These are phyloP conservation scores for Ptychadena robeensis DNA, from an alignment of 2,797 vertebrate species.

Conservation along the genomic window DNA sequence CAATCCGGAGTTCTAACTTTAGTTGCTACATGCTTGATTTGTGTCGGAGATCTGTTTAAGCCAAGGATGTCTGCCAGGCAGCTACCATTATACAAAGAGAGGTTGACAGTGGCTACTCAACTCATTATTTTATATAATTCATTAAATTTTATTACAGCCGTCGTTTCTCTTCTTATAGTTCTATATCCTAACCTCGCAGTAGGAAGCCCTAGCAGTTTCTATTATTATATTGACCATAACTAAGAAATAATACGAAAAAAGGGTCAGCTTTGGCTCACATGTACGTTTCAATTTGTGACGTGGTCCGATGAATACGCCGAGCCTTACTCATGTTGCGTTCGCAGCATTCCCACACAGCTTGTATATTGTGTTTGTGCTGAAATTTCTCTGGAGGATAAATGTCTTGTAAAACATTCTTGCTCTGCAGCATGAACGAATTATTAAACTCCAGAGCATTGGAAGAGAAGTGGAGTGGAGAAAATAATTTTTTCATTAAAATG, in stretches of 20 bases:
- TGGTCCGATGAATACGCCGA: constrained; percentile 65
- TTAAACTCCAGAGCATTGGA: constrained; percentile 78
- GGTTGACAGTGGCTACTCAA: too few relatives aligned
- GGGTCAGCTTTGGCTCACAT: background rate
- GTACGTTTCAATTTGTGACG: constrained; percentile 20
- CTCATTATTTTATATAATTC: background rate
- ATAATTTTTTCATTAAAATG: constrained; percentile 84
- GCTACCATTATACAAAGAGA: too few relatives aligned
- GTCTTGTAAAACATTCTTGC: constrained; percentile 82
- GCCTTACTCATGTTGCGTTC: constrained; percentile 72
- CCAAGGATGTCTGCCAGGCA: too few relatives aligned
- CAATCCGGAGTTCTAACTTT: too few relatives aligned
- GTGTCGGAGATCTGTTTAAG: too few relatives aligned
- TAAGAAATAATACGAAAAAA: constrained; percentile 2
- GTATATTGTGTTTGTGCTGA: constrained; percentile 80
- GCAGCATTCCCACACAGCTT: constrained; percentile 77
- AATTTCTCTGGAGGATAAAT: constrained; percentile 81
- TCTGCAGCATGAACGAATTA: constrained; percentile 80
- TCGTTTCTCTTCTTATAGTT: background rate
- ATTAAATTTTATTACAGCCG: background rate
- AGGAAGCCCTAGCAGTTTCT: background rate
- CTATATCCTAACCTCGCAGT: constrained; percentile 4
- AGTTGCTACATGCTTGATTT: too few relatives aligned
- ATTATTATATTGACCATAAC: constrained; percentile 13
- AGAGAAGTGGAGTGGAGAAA: constrained; percentile 80